Conservation (phyloP, 2,888 invertebrate species). For the Dynastes grantii region DNA sequence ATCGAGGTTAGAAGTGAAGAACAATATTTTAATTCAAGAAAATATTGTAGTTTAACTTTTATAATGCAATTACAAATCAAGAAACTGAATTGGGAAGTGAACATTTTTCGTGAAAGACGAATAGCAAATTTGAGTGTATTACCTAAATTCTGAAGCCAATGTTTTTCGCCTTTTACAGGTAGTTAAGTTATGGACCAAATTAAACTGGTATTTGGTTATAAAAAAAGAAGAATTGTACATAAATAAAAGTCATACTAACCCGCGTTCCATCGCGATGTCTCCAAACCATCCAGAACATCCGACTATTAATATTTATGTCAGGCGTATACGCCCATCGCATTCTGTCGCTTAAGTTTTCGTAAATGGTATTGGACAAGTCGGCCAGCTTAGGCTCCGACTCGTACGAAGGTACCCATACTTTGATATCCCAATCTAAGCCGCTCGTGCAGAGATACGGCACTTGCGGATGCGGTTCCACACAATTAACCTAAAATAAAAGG, state of each 20-base stretch:
- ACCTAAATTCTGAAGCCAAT: too few relatives aligned
- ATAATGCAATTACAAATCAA: too few relatives aligned
- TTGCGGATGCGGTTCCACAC: constrained; percentile 91
- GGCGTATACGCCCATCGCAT: constrained; percentile 55
- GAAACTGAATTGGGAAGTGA: too few relatives aligned
- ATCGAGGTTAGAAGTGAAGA: too few relatives aligned
- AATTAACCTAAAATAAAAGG: constrained; percentile 81
- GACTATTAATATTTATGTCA: constrained; percentile 63
- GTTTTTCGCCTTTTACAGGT: too few relatives aligned
- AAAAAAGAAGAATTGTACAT: background rate
- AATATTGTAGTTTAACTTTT: too few relatives aligned
- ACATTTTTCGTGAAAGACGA: too few relatives aligned
- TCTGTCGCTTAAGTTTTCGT: constrained; percentile 61
- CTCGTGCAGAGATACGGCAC: constrained; percentile 91
- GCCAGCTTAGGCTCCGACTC: constrained; percentile 75
- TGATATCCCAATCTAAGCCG: constrained; percentile 93
- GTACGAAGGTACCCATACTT: constrained; percentile 90
- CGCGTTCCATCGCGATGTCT: constrained; percentile 60
- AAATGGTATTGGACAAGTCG: constrained; percentile 71
- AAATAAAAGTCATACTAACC: constrained; percentile 48
- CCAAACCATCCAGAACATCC: constrained; percentile 69
- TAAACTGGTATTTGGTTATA: too few relatives aligned
- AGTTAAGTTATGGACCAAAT: too few relatives aligned
- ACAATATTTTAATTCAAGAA: too few relatives aligned
- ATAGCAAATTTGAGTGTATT: too few relatives aligned